Conservation (phyloP, 2,113 vertebrate species). For the Platichthys flesus region DNA sequence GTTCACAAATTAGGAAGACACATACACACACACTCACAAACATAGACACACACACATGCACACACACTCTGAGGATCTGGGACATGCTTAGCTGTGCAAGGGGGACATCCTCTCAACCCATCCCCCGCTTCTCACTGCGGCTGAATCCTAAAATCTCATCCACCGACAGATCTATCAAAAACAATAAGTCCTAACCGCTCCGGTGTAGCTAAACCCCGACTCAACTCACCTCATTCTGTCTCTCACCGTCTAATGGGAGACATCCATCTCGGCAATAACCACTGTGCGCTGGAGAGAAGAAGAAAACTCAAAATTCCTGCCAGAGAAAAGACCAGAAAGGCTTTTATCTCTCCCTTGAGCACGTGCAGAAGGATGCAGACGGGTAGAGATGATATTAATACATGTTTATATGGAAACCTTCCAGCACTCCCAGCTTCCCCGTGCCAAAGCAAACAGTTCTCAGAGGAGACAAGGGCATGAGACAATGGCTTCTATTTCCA, state of each 20-base stretch:
- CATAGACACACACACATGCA: background rate
- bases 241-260: slow-evolving; percentile 36
- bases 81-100: slow-evolving; percentile 29
- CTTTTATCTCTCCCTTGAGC: slow-evolving; percentile 14
- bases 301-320: slow-evolving; percentile 18
- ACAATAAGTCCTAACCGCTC: slow-evolving; percentile 20
- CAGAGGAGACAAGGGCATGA: background rate
- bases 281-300: slow-evolving; percentile 22
- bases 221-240: slow-evolving; percentile 72
- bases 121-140: background rate
- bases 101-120: slow-evolving; percentile 18
- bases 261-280: slow-evolving; percentile 38
- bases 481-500: slow-evolving; percentile 11
- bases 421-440: slow-evolving; percentile 9
- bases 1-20: background rate
- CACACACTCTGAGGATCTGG: slow-evolving; percentile 48
- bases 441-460: slow-evolving; percentile 48
- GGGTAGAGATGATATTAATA: slow-evolving; percentile 3
- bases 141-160: slow-evolving; percentile 50
- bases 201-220: slow-evolving; percentile 29
- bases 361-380: background rate
- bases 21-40: background rate
- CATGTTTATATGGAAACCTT: slow-evolving; percentile 28
- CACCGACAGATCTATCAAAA: slow-evolving; percentile 39
- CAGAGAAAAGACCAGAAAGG: slow-evolving; percentile 8